Base-by-base conservation (phyloP, 2,888 invertebrate species). In the Smittia sp. region DNA sequence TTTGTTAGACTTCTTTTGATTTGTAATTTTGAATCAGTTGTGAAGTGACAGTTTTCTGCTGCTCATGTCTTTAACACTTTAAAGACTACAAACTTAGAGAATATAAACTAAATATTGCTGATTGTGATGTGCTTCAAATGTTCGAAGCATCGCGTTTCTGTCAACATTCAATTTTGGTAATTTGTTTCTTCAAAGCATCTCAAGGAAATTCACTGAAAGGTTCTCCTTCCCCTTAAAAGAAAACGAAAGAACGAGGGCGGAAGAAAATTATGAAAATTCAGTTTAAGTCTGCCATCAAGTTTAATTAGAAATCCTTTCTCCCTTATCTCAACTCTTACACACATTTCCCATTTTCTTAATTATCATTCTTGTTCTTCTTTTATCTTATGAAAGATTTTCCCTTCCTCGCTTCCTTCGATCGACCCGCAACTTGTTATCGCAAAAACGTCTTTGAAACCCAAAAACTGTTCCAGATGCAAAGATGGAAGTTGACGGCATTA, bases 291-390 rank as follows among this genome's bases (percentile, higher is more conserved):
- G 46, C 46, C 46, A 46, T 46, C 46, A 46, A 46, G 15, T 46
- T 46, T 46, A 46, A 46, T 46, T 46, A 46, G 46, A 46, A 46
- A 46, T 46, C 46, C 46, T 46, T 46, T 15, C 32, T 32, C 46
- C 46, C 15, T 46, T 46, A 46, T 46, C 46, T 46, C n/a, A 11
- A 46, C 4, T 15, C 11, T 46, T 46, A 46, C 46, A 46, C 46
- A 46, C 46, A 46, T 46, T 46, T 46, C n/a, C 46, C 46, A 46
- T 46, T 15, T 46, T 46, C 46, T 46, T 46, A 46, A 46, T 46
- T 46, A 46, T 46, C 46, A 46, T 46, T 46, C 9, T n/a, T n/a
- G n/a, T 32, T 32, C 32, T 32, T 32, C 32, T 32, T 32, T 46
- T 15, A 46, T 46, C 46, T 15, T 2, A 32, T n/a, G 15, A 46